Base-by-base conservation (phyloP, 2,888 invertebrate genomes). In the Nomada flava region DNA sequence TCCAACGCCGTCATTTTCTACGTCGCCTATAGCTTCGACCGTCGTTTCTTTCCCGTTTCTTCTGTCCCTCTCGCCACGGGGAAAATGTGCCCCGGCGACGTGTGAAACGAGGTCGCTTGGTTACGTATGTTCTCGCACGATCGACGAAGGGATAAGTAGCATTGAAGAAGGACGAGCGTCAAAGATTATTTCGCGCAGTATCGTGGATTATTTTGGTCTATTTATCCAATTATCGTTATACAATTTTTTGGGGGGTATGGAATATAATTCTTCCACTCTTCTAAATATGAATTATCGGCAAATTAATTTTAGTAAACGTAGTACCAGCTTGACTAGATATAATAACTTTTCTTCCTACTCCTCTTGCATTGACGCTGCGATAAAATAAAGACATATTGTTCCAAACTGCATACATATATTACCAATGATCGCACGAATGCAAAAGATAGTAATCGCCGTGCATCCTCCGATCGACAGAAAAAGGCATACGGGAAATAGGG, bases 11-110 rank as follows among this genome's bases (percentile, higher is more conserved):
- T 60, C 82, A 79, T 76, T 86, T 78, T 84, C 79, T 47, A 84
- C 81, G 70, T 83, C 75, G 71, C 69, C 70, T 79, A 78, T 72
- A 79, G 77, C 81, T 57, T 60, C 65, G 62, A 76, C 42, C 59
- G 47, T 2, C 36, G n/a, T 23, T 50, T 15, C 20, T 29, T 70
- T 11, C 69, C 15, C 59, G 7, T 52, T 60, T 11, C 50, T 15
- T 63, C 15, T 36, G 20, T n/a, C 18, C 36, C 13, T 18, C n/a
- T 20, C 13, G 23, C 53, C 67, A 72, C 52, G 44, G 23, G 29
- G 70, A 29, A 23, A 52, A 23, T 50, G 57, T 55, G 5, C 26
- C 15, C 50, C 50, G 53, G 18, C 20, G 72, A 29, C 53, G 59
- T n/a, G 53, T 11, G 36, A 57, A 76, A 85, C 63, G 64, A 74